Evolutionary conservation across 2,797 vertebrate genomes (phyloP).

Genomic region (Acestrorhynchus altus): DNA sequence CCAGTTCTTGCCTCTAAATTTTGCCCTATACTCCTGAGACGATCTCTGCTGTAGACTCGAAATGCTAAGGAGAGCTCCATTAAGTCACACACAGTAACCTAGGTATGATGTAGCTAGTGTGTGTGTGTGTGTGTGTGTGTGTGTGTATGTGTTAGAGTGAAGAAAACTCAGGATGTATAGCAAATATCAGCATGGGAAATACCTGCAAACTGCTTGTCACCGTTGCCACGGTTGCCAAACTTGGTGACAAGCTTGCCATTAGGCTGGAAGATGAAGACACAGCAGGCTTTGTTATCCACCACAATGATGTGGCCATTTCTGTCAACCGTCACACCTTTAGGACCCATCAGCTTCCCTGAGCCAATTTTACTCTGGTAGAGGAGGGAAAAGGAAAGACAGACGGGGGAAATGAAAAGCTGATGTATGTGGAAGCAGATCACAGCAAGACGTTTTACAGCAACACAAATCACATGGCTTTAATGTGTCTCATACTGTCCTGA

Average conservation of each 20-base stretch:
- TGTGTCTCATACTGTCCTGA: background rate
- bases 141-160: no score
- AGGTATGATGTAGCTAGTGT: constrained; percentile 51
- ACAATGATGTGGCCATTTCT: constrained; percentile 96
- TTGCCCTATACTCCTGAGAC: background rate
- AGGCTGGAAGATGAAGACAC: constrained; percentile 96
- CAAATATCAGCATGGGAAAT: constrained; percentile 74
- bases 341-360: constrained; percentile 97
- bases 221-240: constrained; percentile 95
- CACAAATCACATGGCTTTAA: background rate
- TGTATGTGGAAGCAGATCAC: no score
- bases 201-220: constrained; percentile 99
- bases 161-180: no score
- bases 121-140: no score
- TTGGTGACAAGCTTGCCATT: constrained; percentile 97
- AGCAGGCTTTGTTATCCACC: constrained; percentile 98
- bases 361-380: constrained; percentile 89
- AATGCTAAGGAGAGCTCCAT: background rate
- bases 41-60: background rate
- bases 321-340: constrained; percentile 96
- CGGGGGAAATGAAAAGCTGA: no score
- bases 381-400: background rate
- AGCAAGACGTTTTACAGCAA: no score
- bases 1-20: background rate
- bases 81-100: constrained; percentile 20